phyloP scores from a whole-genome alignment of 2,113 vertebrate species.

The Oryzias celebensis region DNA sequence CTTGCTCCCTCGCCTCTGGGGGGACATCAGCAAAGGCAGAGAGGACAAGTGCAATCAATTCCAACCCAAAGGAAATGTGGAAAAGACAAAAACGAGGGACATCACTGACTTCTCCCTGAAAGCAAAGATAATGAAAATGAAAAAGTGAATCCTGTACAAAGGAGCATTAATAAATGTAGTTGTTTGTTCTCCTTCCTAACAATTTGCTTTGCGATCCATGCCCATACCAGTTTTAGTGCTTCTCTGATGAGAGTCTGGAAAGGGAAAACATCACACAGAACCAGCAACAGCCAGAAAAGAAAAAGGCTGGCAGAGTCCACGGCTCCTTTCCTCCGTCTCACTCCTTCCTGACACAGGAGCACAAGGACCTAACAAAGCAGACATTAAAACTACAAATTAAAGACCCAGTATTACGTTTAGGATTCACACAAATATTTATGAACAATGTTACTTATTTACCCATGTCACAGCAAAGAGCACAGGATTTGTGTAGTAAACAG shows the following conservation, averaged over 20 bases:
- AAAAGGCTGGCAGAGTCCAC: slow-evolving; percentile 84
- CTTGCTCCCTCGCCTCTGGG: slow-evolving; percentile 62
- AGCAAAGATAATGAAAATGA: background rate
- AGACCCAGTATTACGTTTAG: background rate
- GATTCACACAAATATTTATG: slow-evolving; percentile 5
- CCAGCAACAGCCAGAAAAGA: slow-evolving; percentile 85
- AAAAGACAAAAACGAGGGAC: slow-evolving; percentile 83
- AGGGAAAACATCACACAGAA: slow-evolving; percentile 81
- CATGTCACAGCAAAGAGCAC: slow-evolving; percentile 83
- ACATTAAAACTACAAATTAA: background rate
- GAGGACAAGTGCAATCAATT: slow-evolving; percentile 80
- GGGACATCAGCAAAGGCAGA: slow-evolving; percentile 84
- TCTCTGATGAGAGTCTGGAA: slow-evolving; percentile 87
- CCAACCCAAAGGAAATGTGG: slow-evolving; percentile 82
- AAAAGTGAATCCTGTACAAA: background rate
- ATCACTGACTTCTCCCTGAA: slow-evolving; percentile 73
- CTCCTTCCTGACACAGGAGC: slow-evolving; percentile 82
- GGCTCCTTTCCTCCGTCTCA: slow-evolving; percentile 62
- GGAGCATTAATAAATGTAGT: no score
- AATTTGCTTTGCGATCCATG: background rate
- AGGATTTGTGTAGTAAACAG: slow-evolving; percentile 85
- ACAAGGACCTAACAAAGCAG: slow-evolving; percentile 79
- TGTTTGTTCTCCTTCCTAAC: no score
- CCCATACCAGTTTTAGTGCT: slow-evolving; percentile 80
- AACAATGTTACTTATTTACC: slow-evolving; percentile 74